Conservation (phyloP, 2,888 invertebrate genomes). For the Oscheius sp. region DNA sequence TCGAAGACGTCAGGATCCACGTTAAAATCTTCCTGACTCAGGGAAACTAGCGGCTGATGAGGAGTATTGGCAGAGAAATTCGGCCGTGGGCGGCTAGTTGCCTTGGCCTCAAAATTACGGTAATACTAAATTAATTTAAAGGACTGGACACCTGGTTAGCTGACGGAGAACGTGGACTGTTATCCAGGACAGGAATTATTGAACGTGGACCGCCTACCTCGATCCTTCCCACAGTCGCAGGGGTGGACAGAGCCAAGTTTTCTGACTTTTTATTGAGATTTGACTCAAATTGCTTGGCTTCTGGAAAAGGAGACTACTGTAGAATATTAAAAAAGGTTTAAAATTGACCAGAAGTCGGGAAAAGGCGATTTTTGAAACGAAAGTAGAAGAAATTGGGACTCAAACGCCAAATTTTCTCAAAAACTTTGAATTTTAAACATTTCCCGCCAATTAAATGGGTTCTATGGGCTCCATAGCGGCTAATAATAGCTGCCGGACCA, state of each 20-base stretch:
- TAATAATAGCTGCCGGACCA: no score
- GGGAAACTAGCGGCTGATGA: slow-evolving; percentile 63
- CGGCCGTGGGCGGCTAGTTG: slow-evolving; percentile 44
- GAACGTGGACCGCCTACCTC: slow-evolving; percentile 36
- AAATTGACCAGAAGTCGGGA: no score
- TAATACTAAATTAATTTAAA: slow-evolving; percentile 26
- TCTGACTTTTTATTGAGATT: slow-evolving; percentile 33
- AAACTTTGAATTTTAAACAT: no score
- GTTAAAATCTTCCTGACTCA: slow-evolving; percentile 66
- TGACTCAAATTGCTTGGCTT: slow-evolving; percentile 7
- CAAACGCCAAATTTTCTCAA: no score
- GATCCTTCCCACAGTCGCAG: not conserved
- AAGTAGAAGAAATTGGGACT: no score
- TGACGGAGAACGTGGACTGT: slow-evolving; percentile 5
- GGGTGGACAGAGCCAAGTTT: not conserved
- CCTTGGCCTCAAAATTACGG: slow-evolving; percentile 18
- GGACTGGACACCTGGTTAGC: slow-evolving; percentile 37
- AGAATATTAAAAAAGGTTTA: no score
- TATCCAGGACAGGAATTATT: slow-evolving; percentile 44
- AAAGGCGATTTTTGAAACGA: not conserved
- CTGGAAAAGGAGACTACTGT: not conserved
- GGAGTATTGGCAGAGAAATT: slow-evolving; percentile 38
- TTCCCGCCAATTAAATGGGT: no score
- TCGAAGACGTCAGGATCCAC: slow-evolving; percentile 70
- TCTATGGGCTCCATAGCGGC: no score